Conservation (phyloP, 2,888 invertebrate genomes). For the Caenorhabditis macrosperma region DNA sequence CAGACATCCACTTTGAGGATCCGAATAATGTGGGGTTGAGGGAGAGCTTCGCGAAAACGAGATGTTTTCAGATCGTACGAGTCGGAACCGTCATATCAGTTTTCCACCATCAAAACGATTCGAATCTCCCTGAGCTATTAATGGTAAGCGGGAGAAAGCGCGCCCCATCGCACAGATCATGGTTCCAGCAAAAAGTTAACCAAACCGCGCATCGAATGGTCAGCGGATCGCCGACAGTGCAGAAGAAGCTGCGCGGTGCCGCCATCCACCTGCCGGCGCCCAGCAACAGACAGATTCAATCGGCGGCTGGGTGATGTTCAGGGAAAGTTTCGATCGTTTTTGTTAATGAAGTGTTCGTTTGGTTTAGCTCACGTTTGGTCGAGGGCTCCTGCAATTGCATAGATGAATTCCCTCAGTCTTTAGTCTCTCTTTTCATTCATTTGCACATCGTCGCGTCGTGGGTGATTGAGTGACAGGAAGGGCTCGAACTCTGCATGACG, state of each 20-base stretch:
- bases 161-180: background rate
- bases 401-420: no score
- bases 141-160: background rate
- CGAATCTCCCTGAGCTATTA: background rate
- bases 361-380: no score
- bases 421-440: no score
- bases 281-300: background rate
- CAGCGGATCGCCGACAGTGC: background rate
- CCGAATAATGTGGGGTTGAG: conserved; percentile 1
- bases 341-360: no score
- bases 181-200: conserved; percentile 8
- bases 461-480: no score
- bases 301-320: background rate
- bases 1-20: conserved; percentile 32
- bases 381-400: no score
- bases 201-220: background rate
- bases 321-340: no score
- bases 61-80: conserved; percentile 24
- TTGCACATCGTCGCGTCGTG: no score
- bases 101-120: background rate
- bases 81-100: conserved; percentile 18
- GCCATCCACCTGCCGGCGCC: conserved; percentile 8
- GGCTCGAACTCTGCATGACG: no score
- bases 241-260: background rate
- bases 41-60: background rate